phyloP scores from a whole-genome alignment of 2,113 vertebrate genomes.

The Dasyurus viverrinus region DNA sequence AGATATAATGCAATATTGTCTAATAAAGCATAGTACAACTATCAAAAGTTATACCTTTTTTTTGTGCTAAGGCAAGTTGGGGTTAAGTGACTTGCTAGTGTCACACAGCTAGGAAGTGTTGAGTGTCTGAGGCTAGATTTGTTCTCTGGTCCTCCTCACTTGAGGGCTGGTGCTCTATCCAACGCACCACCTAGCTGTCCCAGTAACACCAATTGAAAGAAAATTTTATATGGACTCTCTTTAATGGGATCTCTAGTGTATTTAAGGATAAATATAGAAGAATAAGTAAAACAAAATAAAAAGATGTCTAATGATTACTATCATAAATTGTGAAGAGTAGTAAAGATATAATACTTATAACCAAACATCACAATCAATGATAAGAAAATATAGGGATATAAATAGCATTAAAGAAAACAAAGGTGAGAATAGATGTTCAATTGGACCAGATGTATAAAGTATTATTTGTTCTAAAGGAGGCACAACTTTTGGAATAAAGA shows the following conservation, averaged over 20 bases:
- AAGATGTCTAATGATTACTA: background rate
- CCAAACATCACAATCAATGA: background rate
- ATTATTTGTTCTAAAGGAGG: background rate
- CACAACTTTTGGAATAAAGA: background rate
- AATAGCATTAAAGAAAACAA: background rate
- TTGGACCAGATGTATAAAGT: background rate
- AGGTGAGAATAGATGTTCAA: background rate
- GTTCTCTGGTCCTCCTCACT: too few relatives aligned
- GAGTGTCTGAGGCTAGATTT: too few relatives aligned
- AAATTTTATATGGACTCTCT: background rate
- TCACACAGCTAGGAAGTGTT: too few relatives aligned
- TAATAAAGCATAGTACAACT: background rate
- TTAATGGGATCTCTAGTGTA: background rate
- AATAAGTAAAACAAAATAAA: background rate
- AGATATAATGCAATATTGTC: background rate
- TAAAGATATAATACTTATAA: background rate
- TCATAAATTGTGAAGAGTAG: background rate
- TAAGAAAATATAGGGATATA: background rate
- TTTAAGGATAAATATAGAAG: background rate
- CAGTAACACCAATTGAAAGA: background rate
- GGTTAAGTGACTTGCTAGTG: too few relatives aligned
- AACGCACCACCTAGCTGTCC: too few relatives aligned
- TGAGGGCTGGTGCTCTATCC: too few relatives aligned
- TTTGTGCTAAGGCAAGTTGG: too few relatives aligned
- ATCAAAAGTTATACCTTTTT: background rate